Conservation (phyloP, 2,113 vertebrate genomes). For the Prunella himalayana region DNA sequence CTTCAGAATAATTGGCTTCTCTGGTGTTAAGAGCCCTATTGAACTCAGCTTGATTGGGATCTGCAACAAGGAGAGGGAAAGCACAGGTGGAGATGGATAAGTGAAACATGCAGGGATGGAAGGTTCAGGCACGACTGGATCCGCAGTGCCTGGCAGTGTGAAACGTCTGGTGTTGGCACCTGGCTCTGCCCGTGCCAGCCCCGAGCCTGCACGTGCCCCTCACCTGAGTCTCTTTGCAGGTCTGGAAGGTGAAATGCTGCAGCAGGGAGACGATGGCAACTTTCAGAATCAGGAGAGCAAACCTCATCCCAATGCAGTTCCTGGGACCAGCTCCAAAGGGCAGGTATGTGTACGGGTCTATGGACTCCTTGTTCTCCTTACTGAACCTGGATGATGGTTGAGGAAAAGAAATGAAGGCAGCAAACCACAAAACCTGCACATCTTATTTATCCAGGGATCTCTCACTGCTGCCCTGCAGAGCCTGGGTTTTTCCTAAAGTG, state of each 20-base stretch:
- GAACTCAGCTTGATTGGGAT: conserved; percentile 71
- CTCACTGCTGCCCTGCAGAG: background rate
- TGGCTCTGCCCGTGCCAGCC: rapidly evolving
- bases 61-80: conserved; percentile 53
- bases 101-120: background rate
- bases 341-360: conserved; percentile 74
- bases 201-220: background rate
- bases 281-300: conserved; percentile 79
- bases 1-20: conserved; percentile 77
- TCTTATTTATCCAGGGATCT: background rate
- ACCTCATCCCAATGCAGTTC: conserved; percentile 86
- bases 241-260: conserved; percentile 76
- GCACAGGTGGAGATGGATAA: background rate
- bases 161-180: rapidly evolving
- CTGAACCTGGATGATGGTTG: conserved; percentile 73
- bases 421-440: rapidly evolving
- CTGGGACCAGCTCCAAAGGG: conserved; percentile 84
- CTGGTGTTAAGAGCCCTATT: conserved; percentile 62
- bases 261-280: conserved; percentile 66
- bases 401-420: background rate
- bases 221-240: conserved; percentile 83
- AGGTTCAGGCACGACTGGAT: background rate
- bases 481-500: background rate
- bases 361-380: conserved; percentile 73
- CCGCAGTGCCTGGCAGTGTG: rapidly evolving